Evolutionary conservation across 2,113 vertebrate species (phyloP).

Genomic region (Okapia johnstoni): DNA sequence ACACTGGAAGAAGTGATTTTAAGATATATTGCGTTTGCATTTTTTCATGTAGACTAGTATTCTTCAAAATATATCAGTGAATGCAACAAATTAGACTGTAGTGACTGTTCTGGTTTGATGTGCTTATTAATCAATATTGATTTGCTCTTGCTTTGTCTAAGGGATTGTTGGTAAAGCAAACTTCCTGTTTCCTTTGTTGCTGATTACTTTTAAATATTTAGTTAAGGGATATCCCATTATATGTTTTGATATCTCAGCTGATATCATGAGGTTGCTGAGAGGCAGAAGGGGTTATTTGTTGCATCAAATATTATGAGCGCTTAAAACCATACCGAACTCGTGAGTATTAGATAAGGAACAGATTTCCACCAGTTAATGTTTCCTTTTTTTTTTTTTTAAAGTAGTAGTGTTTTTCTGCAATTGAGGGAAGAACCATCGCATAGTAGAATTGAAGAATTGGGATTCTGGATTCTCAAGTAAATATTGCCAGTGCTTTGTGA

Average conservation of each 20-base stretch:
- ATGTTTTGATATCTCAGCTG: neutral
- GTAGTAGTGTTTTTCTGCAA: neutral
- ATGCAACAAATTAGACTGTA: neutral
- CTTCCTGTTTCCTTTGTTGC: neutral
- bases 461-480: neutral
- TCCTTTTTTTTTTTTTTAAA: neutral
- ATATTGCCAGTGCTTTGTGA: neutral
- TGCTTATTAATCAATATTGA: neutral
- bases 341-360: neutral
- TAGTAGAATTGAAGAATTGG: neutral
- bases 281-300: slow-evolving; percentile 12
- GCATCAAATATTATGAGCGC: neutral
- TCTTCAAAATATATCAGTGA: neutral
- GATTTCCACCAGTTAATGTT: neutral
- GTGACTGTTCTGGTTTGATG: neutral
- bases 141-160: neutral
- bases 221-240: neutral
- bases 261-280: neutral
- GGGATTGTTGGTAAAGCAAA: slow-evolving; percentile 4
- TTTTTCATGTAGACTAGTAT: neutral
- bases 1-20: neutral
- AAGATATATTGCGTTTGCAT: neutral
- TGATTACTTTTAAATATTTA: neutral
- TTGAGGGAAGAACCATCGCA: neutral
- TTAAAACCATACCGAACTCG: neutral